Percentiles rank a stretch among this genome's conserved stretches.
phyloP scores from a whole-genome alignment of 2,113 vertebrate species.

The Spheniscus mendiculus region DNA sequence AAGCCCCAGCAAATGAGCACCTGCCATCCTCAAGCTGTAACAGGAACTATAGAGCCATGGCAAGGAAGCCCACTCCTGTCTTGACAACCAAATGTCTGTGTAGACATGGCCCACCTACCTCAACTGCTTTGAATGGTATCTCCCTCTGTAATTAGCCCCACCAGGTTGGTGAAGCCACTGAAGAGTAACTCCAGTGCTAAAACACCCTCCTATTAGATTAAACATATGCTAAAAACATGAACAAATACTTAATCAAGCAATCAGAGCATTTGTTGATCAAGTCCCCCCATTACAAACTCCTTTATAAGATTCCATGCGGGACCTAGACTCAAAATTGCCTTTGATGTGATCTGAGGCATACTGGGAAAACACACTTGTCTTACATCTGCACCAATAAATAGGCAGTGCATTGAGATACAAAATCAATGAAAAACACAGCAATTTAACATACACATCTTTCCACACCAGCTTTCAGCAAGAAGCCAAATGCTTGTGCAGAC shows the following conservation, averaged over 20 bases:
- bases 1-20: neutral
- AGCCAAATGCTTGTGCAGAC: neutral
- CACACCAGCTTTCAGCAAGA: neutral
- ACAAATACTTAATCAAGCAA: neutral
- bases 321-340: neutral
- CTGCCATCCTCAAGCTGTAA: neutral
- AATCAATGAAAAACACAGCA: neutral
- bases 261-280: neutral
- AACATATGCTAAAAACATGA: neutral
- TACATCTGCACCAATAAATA: neutral
- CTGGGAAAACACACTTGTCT: neutral
- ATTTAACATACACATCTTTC: neutral
- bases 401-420: neutral
- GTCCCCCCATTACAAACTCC: neutral
- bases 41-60: neutral
- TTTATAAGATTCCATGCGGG: neutral
- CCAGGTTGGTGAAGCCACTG: neutral
- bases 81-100: neutral
- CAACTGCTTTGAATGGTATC: neutral
- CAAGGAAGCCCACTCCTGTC: neutral
- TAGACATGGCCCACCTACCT: neutral
- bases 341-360: constrained; percentile 1
- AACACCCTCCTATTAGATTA: neutral
- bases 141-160: neutral
- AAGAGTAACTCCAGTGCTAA: neutral